Evolutionary conservation across 2,113 vertebrate species (phyloP), one percentile per base, ranked within the genome.

Genomic region (Labeo catla): DNA sequence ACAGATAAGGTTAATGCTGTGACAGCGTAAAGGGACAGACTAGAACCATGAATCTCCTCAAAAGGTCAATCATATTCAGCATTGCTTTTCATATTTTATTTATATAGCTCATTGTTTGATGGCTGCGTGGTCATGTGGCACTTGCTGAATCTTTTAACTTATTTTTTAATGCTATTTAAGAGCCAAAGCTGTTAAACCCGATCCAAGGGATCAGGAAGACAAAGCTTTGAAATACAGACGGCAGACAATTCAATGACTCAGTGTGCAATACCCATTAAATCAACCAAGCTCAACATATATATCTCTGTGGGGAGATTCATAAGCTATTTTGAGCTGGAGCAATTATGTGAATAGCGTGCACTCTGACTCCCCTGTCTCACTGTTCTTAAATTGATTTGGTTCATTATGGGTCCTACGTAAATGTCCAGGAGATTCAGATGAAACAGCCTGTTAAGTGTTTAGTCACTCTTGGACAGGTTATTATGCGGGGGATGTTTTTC

Each of bases 1-100:
- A 15, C 8, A 85, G 84, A 88, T 83, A 89, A 89, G 86, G 84
- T 88, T 89, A 90, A 89, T 84, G 59, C 39, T 21, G n/a, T 63
- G 59, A 36, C 49, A 76, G 84, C n/a, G 52, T 70, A 79, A 65
- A 59, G 68, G 80, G 68, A 16, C 36, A 76, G 74, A 52, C 23
- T 43, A 19, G 3, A 50, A 70, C 21, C 86, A 86, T 86, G 77
- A 86, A 87, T 91, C 88, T 84, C 28, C 39, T 63, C 28, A 61
- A 91, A 90, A 91, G 89, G 88, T 91, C 87, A 90, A 82, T 84
- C 76, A 10, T 28, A 88, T 90, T 89, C 72, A 68, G 39, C 70
- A 83, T 54, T 78, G 81, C 84, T 86, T 85, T 80, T 87, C 76
- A 91, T 89, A 86, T 91, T 89, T 90, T 87, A 89, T 88, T 85